Evolutionary conservation across 37 sponge, comb jelly and placozoan genomes (phyloP).

Genomic region (Tethya wilhelma): DNA sequence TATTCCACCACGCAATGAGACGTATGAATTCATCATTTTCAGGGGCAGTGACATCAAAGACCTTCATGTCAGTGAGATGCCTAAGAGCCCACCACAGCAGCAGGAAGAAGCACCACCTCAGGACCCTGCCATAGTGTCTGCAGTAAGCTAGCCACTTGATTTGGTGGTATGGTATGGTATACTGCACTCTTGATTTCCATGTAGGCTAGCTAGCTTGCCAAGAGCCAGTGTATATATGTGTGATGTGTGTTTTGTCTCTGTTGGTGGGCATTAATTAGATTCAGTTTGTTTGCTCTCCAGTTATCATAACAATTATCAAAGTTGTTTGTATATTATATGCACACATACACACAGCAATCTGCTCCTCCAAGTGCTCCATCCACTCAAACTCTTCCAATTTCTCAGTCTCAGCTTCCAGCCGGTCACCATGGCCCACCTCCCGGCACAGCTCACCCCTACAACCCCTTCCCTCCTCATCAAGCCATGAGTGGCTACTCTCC

Average conservation of each 20-base stretch:
- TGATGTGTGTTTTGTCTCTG: no score
- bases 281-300: no score
- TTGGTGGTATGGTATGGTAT: background rate
- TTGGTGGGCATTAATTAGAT: no score
- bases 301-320: no score
- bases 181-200: background rate
- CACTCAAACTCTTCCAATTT: no score
- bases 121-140: conserved; percentile 92
- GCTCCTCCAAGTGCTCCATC: background rate
- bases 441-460: conserved; percentile 1
- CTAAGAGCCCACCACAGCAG: background rate
- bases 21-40: conserved; percentile 95
- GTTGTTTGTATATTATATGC: conserved; percentile 2
- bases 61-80: conserved; percentile 66
- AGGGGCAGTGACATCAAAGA: conserved; percentile 96
- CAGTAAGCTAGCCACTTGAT: conserved; percentile 26
- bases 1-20: conserved; percentile 75
- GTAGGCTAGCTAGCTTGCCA: background rate
- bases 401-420: background rate
- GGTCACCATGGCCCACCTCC: no score
- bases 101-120: conserved; percentile 40
- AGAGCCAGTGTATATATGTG: no score
- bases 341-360: background rate
- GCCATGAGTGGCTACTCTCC: conserved; percentile 42
- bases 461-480: conserved; percentile 22